phyloP scores from a whole-genome alignment of 2,797 vertebrate genomes.

The Macropus fuliginosus region DNA sequence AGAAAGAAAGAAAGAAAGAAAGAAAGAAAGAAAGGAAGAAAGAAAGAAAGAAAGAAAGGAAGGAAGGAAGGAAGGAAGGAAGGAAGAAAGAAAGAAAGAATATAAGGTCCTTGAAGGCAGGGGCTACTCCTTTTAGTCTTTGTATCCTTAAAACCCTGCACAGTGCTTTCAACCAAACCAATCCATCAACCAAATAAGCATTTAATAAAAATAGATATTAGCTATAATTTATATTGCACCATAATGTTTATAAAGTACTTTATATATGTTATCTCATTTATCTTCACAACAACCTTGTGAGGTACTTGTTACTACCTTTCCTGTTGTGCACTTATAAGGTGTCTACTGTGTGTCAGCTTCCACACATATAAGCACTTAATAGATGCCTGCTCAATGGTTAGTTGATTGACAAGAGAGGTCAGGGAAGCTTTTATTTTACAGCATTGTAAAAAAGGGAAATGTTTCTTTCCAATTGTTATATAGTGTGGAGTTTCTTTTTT shows the following conservation, averaged over 20 bases:
- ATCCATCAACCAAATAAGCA: background rate
- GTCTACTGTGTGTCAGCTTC: background rate
- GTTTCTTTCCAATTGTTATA: background rate
- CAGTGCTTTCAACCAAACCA: background rate
- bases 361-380: background rate
- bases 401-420: background rate
- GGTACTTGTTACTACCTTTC: background rate
- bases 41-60: background rate
- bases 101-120: background rate
- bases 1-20: too few relatives aligned
- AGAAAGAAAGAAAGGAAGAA: background rate
- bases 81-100: background rate
- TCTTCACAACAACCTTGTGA: background rate
- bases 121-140: background rate
- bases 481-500: background rate
- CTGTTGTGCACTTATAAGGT: background rate
- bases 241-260: background rate
- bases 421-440: background rate
- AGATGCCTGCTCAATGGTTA: background rate
- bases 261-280: background rate
- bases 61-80: background rate
- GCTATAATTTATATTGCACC: background rate
- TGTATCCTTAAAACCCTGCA: background rate
- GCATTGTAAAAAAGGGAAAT: background rate
- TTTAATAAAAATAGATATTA: background rate